Evolutionary conservation across 2,113 vertebrate species (phyloP).

Genomic region (Phasianus colchicus): DNA sequence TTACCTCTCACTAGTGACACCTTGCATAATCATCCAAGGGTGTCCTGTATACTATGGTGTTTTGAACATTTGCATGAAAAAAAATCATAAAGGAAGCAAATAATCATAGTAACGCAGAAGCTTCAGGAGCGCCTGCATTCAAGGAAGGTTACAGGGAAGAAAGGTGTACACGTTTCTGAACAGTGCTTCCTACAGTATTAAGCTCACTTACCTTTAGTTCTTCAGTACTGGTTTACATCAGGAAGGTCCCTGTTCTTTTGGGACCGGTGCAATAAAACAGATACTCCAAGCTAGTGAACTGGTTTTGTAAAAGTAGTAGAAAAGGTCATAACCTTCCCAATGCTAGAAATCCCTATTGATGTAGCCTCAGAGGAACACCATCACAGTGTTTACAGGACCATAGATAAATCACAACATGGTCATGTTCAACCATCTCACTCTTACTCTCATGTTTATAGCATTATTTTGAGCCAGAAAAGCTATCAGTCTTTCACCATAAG

Average conservation of each 20-base stretch:
- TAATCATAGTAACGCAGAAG: background rate
- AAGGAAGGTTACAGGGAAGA: background rate
- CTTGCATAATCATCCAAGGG: background rate
- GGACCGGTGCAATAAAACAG: background rate
- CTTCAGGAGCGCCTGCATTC: background rate
- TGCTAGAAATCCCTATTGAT: accelerated
- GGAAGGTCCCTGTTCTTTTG: background rate
- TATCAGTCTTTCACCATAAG: background rate
- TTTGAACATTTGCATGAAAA: background rate
- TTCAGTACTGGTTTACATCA: background rate
- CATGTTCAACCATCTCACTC: background rate
- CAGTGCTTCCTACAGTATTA: background rate
- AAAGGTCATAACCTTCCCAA: background rate
- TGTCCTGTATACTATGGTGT: background rate
- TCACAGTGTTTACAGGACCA: accelerated
- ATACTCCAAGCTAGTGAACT: background rate
- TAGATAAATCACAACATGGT: background rate
- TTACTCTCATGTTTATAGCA: background rate
- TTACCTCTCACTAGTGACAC: background rate
- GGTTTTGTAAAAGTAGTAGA: background rate
- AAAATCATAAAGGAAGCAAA: background rate
- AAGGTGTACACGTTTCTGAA: background rate
- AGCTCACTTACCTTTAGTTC: background rate
- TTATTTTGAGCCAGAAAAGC: background rate
- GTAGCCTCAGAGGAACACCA: background rate